Evolutionary conservation across 1,140 invertebrate species (phyloP), one percentile per base, ranked within the genome.

Genomic region (Bombus breviceps): DNA sequence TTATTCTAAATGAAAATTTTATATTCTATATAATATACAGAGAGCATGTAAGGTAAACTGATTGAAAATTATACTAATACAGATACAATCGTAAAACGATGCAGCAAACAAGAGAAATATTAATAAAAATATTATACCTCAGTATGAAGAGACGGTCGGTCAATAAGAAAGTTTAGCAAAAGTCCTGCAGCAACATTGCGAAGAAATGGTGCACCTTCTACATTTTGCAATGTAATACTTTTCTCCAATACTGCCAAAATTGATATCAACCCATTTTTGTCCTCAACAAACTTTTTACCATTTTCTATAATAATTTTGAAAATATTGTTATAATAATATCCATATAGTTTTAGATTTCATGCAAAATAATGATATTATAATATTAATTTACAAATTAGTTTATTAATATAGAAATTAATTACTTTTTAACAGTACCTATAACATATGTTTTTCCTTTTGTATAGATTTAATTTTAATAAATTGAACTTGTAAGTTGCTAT

Each of bases 161-260:
- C 97, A 77, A 97, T 97, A 68, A 98, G 96, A 92, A 98, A 97
- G 95, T 98, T 98, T 18, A 98, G 96, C 22, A 98, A 94, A 86
- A 97, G 96, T 39, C 97, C 97, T 88, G 96, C 96, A 12, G 96
- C 95, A 37, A 97, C 96, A 79, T 95, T 95, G 92, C 93, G 90
- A n/a, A 95, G 82, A 83, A 91, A 92, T 32, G 89, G 86, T 13
- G 92, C 93, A 53, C 92, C 92, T 83, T 94, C 91, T 4, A 80
- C 81, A 47, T 91, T 83, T n/a, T 87, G 73, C 32, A 93, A 71
- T 57, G 78, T 89, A 10, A 94, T 64, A 53, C 90, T 88, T 87
- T 88, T 92, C 47, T 93, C 89, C 57, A 95, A 78, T 4, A 94
- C 76, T 53, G 88, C 81, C 66, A 95, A 39, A 78, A 95, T 93